Conservation (phyloP, 2,888 invertebrate genomes). For the Hecatera dysodea region DNA sequence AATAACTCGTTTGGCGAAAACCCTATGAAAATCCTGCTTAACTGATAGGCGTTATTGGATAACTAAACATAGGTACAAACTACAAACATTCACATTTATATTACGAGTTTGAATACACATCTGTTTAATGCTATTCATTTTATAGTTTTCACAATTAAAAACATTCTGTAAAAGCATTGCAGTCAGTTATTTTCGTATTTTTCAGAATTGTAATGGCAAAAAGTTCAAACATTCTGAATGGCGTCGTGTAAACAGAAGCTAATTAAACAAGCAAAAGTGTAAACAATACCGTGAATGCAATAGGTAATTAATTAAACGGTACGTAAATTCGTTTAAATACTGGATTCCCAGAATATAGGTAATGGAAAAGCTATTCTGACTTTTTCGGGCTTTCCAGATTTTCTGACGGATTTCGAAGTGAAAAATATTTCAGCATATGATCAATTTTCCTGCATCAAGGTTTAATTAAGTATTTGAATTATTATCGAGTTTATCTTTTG, state of each 20-base stretch:
- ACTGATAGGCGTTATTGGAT: too few species aligned
- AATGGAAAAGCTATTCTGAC: too few species aligned
- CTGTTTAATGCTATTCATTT: not conserved
- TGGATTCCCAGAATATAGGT: not conserved
- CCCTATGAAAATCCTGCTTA: too few species aligned
- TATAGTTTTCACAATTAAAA: slow-evolving; percentile 1
- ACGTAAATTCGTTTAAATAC: not conserved
- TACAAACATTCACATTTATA: not conserved
- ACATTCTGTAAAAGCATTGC: not conserved
- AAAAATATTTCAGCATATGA: too few species aligned
- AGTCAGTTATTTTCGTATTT: slow-evolving; percentile 29
- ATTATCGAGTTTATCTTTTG: too few species aligned
- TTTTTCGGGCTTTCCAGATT: too few species aligned
- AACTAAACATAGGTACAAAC: not conserved
- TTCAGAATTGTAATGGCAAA: slow-evolving; percentile 13
- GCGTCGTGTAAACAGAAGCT: slow-evolving; percentile 35
- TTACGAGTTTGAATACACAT: not conserved
- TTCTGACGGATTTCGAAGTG: too few species aligned
- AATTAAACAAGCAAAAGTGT: slow-evolving; percentile 16
- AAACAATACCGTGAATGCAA: slow-evolving; percentile 16
- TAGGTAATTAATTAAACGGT: slow-evolving; percentile 6
- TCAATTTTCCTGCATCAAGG: too few species aligned
- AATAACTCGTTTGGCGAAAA: too few species aligned
- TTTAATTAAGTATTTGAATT: too few species aligned
- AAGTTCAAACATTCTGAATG: slow-evolving; percentile 32